Evolutionary conservation across 2,113 vertebrate species (phyloP).

Genomic region (Cygnus atratus): DNA sequence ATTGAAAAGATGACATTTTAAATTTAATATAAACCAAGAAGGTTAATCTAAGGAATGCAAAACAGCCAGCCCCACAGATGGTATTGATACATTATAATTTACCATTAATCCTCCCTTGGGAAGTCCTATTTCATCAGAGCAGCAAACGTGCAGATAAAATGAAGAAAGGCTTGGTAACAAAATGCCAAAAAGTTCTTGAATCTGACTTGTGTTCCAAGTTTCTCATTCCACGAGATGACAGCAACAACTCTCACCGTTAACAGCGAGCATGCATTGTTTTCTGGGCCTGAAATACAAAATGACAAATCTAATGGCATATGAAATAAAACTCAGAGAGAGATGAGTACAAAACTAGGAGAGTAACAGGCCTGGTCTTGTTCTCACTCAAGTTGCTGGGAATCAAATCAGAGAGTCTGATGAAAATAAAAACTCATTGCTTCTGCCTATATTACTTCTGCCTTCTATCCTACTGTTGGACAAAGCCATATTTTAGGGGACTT

Average conservation of each 20-base stretch:
- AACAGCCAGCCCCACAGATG: not conserved
- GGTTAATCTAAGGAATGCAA: not conserved
- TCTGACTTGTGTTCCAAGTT: not conserved
- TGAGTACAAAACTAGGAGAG: fast-evolving
- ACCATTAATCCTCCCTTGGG: not conserved
- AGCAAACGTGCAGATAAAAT: not conserved
- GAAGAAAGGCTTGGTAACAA: not conserved
- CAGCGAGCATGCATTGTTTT: not conserved
- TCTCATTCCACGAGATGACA: not conserved
- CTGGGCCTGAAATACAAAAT: not conserved
- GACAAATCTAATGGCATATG: not conserved
- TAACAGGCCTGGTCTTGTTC: not conserved
- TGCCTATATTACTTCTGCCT: not conserved
- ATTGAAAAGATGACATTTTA: not conserved
- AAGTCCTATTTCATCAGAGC: not conserved
- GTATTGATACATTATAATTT: not conserved
- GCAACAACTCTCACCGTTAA: not conserved
- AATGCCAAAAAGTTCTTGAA: not conserved
- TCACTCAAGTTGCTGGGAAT: not conserved
- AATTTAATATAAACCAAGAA: not conserved
- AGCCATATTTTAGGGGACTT: not conserved
- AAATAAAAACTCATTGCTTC: not conserved
- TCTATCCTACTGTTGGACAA: not conserved
- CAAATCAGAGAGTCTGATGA: not conserved
- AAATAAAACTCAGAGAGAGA: not conserved